Percentiles rank a stretch among this genome's conserved stretches.
phyloP scores from a whole-genome alignment of 2,113 vertebrate species.

The Carollia perspicillata region DNA sequence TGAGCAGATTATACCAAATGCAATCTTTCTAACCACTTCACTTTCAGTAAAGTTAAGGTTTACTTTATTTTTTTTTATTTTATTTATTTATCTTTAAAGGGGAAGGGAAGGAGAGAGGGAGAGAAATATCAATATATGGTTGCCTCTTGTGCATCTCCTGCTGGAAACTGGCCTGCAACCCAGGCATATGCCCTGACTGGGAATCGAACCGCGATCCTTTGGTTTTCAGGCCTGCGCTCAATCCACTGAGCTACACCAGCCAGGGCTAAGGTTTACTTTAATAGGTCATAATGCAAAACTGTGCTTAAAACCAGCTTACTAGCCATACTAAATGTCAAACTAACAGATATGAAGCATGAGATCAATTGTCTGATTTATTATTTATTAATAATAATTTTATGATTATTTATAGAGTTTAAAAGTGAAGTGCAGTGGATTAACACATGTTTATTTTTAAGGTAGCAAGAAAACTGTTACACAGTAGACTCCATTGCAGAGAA shows the following conservation, averaged over 20 bases:
- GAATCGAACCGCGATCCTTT: too few species aligned
- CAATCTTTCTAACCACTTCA: background rate
- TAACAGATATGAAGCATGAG: background rate
- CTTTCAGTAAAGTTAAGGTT: background rate
- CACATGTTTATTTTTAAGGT: conserved; percentile 21
- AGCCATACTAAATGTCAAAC: background rate
- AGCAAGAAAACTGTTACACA: background rate
- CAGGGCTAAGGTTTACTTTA: background rate
- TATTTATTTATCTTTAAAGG: too few species aligned
- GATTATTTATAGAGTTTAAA: background rate
- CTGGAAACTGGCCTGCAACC: too few species aligned
- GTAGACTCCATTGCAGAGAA: background rate
- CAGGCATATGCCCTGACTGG: too few species aligned
- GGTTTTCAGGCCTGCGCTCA: too few species aligned
- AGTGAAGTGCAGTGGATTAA: background rate
- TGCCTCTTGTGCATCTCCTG: too few species aligned
- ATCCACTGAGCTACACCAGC: too few species aligned
- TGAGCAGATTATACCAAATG: background rate
- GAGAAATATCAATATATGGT: too few species aligned
- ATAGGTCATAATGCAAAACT: background rate
- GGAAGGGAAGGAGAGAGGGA: too few species aligned
- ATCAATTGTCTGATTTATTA: background rate
- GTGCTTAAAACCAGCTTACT: background rate
- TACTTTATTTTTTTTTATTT: too few species aligned
- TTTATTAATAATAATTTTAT: background rate